Evolutionary conservation across 2,888 invertebrate species (phyloP), one percentile per base, ranked within the genome.

Genomic region (Sepioteuthis lessoniana): DNA sequence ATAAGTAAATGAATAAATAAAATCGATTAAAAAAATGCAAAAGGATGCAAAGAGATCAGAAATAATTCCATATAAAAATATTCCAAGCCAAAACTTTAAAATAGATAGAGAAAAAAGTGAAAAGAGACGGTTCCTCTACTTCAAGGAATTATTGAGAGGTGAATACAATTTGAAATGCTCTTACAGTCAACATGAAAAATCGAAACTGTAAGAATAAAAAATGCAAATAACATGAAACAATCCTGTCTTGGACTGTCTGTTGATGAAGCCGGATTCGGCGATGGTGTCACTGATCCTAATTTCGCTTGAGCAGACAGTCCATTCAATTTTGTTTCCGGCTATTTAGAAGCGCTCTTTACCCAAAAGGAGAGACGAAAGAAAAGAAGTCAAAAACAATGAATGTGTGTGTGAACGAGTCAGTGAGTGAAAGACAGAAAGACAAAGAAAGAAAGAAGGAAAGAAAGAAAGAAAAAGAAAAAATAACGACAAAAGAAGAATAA

Each of bases 151-250:
- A 76, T 19, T 76, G 76, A 76, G 76, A 76, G 76, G 76, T 76
- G 76, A 76, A 76, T 35, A 76, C 76, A 76, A n/a, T 76, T 76
- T 76, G 76, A 76, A 60, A 76, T 35, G n/a, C n/a, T 76, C 76
- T 76, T 76, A 76, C 76, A 76, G 76, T 76, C 76, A 76, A 76
- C 76, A 76, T 76, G 76, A 13, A 35, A 76, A 13, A 76, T 76
- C 76, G 76, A 76, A 76, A 76, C 76, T 76, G 76, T 76, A 76
- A 76, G 76, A n/a, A 76, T 76, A 76, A n/a, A 76, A 35, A 10
- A 76, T n/a, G 76, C 3, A 76, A 76, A 76, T 4, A n/a, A 76
- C n/a, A 76, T 35, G 76, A 76, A 76, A 76, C 76, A 76, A 76
- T 76, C 16, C 76, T 76, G 76, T 19, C 25, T 35, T 76, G 76